phyloP scores from a whole-genome alignment of 2,113 vertebrate genomes.

The Centropus unirufus region DNA sequence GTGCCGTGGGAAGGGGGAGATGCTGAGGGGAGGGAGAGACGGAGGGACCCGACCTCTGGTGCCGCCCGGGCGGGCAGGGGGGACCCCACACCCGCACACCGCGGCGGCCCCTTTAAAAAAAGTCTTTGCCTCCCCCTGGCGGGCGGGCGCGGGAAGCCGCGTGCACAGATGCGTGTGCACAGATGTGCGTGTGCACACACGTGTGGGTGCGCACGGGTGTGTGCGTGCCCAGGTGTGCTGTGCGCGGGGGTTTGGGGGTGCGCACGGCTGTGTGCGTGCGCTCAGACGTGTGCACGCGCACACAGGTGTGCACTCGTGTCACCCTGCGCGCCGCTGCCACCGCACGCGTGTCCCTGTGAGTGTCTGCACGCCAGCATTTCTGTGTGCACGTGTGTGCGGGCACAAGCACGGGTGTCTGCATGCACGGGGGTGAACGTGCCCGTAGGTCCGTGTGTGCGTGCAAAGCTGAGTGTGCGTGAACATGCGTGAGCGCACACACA shows the following conservation, averaged over 20 bases:
- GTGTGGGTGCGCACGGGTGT: too few relatives aligned
- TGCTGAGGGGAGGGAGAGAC: background rate
- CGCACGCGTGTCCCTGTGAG: rapidly evolving
- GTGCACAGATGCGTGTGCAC: background rate
- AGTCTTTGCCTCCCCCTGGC: conserved; percentile 47
- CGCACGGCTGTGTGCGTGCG: too few relatives aligned
- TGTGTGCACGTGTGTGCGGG: rapidly evolving
- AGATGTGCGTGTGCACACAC: too few relatives aligned
- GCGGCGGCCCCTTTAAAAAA: background rate
- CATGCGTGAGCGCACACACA: too few relatives aligned
- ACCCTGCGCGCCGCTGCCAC: rapidly evolving
- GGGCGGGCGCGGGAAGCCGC: background rate
- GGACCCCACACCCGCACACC: rapidly evolving
- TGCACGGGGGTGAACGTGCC: background rate
- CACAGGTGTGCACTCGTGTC: rapidly evolving
- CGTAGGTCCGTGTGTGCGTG: rapidly evolving
- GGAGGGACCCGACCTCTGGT: too few relatives aligned
- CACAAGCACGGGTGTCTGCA: rapidly evolving
- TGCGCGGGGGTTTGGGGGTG: too few relatives aligned
- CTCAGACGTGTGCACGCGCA: too few relatives aligned
- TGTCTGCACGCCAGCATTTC: rapidly evolving
- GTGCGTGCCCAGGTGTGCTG: too few relatives aligned
- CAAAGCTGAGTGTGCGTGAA: too few relatives aligned
- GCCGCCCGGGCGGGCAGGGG: too few relatives aligned
- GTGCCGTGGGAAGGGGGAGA: background rate